Evolutionary conservation across 1,140 invertebrate genomes (phyloP), one percentile per base, ranked within the genome.

Genomic region (Aphis gossypii): DNA sequence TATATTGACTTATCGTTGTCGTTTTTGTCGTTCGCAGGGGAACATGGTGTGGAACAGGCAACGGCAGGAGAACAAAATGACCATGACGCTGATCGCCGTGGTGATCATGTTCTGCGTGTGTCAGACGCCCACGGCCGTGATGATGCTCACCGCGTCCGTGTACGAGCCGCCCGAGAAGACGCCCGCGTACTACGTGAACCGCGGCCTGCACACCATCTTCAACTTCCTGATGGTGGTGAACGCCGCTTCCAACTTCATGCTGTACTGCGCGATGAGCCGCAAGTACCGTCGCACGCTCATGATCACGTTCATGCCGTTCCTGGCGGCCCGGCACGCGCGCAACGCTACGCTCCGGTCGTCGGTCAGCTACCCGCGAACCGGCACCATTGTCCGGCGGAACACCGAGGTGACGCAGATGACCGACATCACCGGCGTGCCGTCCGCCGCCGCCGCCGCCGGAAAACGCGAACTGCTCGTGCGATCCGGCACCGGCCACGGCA

Each of bases 251-350:
- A 98, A 98, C 95, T 98, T 98, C 95, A 95, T 98, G 89, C 95
- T 98, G 60, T 98, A 98, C 95, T 97, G 97, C 94, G 96, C 97
- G 46, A 96, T 98, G 94, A 97, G 97, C 94, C 97, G 97, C 94
- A 97, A 97, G 94, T 98, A 97, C 95, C 95, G 97, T 48, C 96
- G 96, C 94, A 98, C 97, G 11, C 97, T 98, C 94, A 95, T 96
- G 83, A 95, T 96, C 56, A 95, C 97, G 7, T 96, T 97, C 94
- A 96, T 96, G 68, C 95, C 95, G n/a, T 96, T 96, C 93, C 94
- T 94, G n/a, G 94, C 94, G 8, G 91, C 60, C 35, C 94, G 91
- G 41, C 94, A 92, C 90, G 48, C 92, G 46, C 92, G 92, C 48
- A 54, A 82, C 46, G 48, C 82, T 3, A 93, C 92, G n/a, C 92